These are phyloP conservation scores for Dendrolimus pini DNA, from an alignment of 2,888 invertebrate species.

Conservation along the genomic window DNA sequence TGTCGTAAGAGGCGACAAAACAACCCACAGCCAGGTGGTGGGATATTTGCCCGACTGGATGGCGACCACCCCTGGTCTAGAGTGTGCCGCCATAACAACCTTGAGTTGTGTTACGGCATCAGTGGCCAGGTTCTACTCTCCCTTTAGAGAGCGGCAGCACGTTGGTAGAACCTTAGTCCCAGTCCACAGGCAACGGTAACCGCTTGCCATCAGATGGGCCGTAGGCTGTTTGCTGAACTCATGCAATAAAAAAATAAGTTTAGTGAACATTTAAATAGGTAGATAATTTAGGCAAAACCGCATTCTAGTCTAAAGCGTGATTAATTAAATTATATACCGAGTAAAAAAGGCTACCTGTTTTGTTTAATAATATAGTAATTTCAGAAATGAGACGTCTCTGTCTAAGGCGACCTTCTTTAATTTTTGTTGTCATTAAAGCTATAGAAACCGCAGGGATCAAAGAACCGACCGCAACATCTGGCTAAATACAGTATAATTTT, in stretches of 20 bases:
- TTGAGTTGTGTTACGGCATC: too few relatives aligned
- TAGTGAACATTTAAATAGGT: too few relatives aligned
- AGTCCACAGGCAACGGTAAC: background rate
- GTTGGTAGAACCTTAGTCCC: background rate
- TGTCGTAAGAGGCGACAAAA: too few relatives aligned
- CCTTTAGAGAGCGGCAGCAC: background rate
- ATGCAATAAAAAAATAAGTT: background rate
- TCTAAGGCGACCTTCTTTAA: conserved; percentile 11
- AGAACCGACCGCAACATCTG: conserved; percentile 21
- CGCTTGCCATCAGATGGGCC: background rate
- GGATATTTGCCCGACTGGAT: too few relatives aligned
- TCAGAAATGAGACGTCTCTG: background rate
- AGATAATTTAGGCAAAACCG: too few relatives aligned
- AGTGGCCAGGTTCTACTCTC: too few relatives aligned
- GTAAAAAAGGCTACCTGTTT: background rate
- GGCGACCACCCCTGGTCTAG: too few relatives aligned
- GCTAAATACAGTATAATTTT: conserved; percentile 15
- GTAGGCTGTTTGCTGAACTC: background rate
- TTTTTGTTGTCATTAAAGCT: conserved; percentile 20
- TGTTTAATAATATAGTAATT: background rate
- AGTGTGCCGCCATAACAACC: too few relatives aligned
- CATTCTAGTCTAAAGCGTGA: background rate
- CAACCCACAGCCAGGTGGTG: too few relatives aligned
- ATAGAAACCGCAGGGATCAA: conserved; percentile 18
- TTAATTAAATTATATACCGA: background rate